A percentile compares a stretch with the other conserved stretches of the same genome.
Conservation (phyloP, 2,888 invertebrate species). For the Synergus umbraculus region DNA sequence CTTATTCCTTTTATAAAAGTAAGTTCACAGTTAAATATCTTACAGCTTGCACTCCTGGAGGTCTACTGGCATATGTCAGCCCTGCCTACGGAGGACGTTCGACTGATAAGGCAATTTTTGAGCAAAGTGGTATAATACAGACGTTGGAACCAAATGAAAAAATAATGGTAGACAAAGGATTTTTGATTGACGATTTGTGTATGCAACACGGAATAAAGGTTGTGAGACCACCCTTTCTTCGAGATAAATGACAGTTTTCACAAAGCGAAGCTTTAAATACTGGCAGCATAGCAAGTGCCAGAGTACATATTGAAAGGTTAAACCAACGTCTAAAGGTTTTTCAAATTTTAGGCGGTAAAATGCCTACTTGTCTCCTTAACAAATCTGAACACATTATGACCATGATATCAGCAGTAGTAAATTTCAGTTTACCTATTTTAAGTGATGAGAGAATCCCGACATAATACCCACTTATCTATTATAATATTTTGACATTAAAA, state of each 20-base stretch:
- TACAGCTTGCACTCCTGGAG: conserved; percentile 56
- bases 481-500: too few relatives aligned
- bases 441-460: conserved; percentile 42
- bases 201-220: conserved; percentile 41
- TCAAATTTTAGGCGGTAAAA: conserved; percentile 22
- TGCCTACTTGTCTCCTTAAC: background rate
- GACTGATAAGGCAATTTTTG: conserved; percentile 57
- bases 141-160: too few relatives aligned
- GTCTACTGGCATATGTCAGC: conserved; percentile 56
- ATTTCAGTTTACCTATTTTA: conserved; percentile 43
- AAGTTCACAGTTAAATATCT: conserved; percentile 56
- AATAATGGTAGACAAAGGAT: conserved; percentile 63
- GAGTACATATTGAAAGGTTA: conserved; percentile 51
- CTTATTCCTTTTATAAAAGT: too few relatives aligned
- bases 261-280: conserved; percentile 42
- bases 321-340: conserved; percentile 47
- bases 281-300: conserved; percentile 41
- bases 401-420: conserved; percentile 12
- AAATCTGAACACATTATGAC: conserved; percentile 41
- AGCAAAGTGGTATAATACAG: conserved; percentile 48
- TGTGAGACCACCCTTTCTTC: conserved; percentile 50
- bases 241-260: conserved; percentile 45
- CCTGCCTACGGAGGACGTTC: conserved; percentile 56
- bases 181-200: conserved; percentile 60
- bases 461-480: background rate